Conservation (phyloP, 1,140 invertebrate species). For the Spodoptera frugiperda region DNA sequence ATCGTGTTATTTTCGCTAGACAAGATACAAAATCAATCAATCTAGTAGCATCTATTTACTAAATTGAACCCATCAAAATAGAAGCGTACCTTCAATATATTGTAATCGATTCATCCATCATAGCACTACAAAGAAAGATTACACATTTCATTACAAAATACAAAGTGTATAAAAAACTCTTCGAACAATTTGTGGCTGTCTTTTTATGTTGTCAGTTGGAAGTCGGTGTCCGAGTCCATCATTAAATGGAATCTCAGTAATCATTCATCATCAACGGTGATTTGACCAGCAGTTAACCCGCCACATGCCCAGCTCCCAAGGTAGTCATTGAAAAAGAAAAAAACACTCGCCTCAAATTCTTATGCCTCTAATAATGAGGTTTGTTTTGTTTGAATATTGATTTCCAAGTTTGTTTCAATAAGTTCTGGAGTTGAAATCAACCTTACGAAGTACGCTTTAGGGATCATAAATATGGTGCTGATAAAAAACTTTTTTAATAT, state of each 20-base stretch:
- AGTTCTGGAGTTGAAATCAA: slow-evolving; percentile 16
- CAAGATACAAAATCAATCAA: slow-evolving; percentile 30
- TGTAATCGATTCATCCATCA: slow-evolving; percentile 53
- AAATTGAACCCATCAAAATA: slow-evolving; percentile 45
- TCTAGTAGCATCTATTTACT: slow-evolving; percentile 33
- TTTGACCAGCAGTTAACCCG: slow-evolving; percentile 75
- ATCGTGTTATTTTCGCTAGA: neutral
- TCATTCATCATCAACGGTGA: slow-evolving; percentile 83
- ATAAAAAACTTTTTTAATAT: slow-evolving; percentile 11
- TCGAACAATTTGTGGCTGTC: slow-evolving; percentile 56
- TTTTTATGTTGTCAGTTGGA: slow-evolving; percentile 69
- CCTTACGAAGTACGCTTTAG: neutral
- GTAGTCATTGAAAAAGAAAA: slow-evolving; percentile 59
- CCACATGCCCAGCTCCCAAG: slow-evolving; percentile 63
- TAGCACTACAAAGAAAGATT: slow-evolving; percentile 58
- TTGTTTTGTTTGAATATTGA: slow-evolving; percentile 52
- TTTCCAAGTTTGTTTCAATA: slow-evolving; percentile 36
- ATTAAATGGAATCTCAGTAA: slow-evolving; percentile 82
- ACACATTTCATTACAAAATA: slow-evolving; percentile 67
- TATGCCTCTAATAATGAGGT: slow-evolving; percentile 48
- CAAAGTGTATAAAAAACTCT: slow-evolving; percentile 56
- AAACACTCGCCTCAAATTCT: slow-evolving; percentile 44
- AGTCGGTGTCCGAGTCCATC: slow-evolving; percentile 63
- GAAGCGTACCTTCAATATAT: slow-evolving; percentile 42
- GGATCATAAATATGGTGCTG: neutral